Conservation (phyloP, 2,797 vertebrate species). For the Pangasius macronema region DNA sequence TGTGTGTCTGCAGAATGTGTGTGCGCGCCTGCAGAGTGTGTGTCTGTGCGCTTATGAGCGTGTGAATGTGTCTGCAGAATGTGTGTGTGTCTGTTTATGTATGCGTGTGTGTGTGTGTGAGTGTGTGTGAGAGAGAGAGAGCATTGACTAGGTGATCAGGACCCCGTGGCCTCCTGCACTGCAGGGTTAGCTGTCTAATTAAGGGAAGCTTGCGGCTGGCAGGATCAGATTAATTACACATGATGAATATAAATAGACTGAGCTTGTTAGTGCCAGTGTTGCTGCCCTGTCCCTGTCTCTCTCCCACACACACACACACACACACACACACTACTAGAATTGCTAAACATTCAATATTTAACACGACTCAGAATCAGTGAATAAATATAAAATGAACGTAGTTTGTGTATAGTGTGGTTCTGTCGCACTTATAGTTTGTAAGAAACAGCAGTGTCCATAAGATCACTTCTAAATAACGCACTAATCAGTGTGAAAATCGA, state of each 20-base stretch:
- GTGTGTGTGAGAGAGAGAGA: neutral
- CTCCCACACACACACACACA: neutral
- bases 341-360: neutral
- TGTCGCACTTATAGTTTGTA: neutral
- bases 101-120: neutral
- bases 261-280: constrained; percentile 38
- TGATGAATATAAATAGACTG: constrained; percentile 62
- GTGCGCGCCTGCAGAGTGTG: neutral
- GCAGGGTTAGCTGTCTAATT: constrained; percentile 59
- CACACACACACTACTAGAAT: neutral
- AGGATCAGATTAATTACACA: constrained; percentile 67
- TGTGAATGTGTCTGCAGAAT: neutral
- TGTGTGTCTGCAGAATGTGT: neutral
- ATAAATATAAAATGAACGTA: neutral
- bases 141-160: constrained; percentile 33
- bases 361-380: neutral
- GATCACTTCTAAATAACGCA: neutral
- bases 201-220: constrained; percentile 60
- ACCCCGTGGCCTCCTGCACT: constrained; percentile 37
- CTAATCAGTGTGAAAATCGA: neutral
- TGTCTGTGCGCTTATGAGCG: too few species aligned
- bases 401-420: neutral
- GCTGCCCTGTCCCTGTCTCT: constrained; percentile 17
- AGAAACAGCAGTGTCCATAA: neutral
- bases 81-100: neutral